Percentiles rank a stretch among this genome's conserved stretches.
These are phyloP conservation scores for Pemphigus obesinymphae DNA, from an alignment of 1,140 invertebrate genomes.

Conservation along the genomic window DNA sequence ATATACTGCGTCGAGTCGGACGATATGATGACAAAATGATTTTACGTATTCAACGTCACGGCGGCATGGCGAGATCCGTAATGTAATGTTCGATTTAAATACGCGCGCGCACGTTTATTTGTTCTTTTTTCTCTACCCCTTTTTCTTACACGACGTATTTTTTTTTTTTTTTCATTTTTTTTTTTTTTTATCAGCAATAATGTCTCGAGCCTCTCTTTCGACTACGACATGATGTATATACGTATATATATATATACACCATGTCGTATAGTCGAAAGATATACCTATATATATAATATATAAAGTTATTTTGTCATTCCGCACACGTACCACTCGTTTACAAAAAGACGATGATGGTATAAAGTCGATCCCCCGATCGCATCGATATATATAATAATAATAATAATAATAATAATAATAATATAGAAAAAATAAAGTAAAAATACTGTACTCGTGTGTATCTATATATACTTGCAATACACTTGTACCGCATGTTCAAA, in stretches of 20 bases:
- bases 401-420: too few species aligned
- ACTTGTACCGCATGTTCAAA: background rate
- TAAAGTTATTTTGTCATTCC: constrained; percentile 27
- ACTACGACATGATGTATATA: too few species aligned
- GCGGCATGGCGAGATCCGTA: background rate
- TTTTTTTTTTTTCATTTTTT: background rate
- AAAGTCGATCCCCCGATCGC: constrained; percentile 10
- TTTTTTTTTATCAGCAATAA: background rate
- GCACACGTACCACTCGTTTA: constrained; percentile 29
- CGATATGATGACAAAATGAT: too few species aligned
- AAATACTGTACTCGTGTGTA: background rate
- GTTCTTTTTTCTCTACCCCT: too few species aligned
- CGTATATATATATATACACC: too few species aligned
- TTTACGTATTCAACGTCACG: constrained; percentile 9
- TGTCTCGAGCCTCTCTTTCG: background rate
- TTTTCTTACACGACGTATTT: background rate
- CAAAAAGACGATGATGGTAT: constrained; percentile 1
- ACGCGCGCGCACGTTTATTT: constrained; percentile 10
- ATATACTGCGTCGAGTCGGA: background rate
- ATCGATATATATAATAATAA: background rate
- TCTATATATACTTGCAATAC: too few species aligned
- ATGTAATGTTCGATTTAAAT: constrained; percentile 28
- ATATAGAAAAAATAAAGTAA: too few species aligned
- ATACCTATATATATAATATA: too few species aligned
- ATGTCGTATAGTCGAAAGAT: too few species aligned